Evolutionary conservation across 2,888 invertebrate species (phyloP).

Genomic region (Idaea dimidiata): DNA sequence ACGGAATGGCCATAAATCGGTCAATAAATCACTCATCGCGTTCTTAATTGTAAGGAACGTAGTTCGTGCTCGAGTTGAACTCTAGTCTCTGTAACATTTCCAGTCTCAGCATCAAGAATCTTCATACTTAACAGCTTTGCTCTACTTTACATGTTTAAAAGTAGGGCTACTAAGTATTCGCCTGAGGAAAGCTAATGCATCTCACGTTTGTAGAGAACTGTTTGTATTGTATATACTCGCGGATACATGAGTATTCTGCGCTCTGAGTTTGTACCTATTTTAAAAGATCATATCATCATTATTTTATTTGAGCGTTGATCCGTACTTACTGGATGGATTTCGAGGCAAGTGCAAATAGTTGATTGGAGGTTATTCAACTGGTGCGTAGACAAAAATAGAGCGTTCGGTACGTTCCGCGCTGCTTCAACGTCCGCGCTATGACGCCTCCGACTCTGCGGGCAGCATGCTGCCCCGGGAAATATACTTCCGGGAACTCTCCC

Average conservation of each 20-base stretch:
- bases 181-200: background rate
- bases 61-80: constrained; percentile 41
- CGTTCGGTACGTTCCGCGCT: constrained; percentile 59
- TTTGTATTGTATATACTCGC: background rate
- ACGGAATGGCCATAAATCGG: background rate
- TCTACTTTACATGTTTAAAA: constrained; percentile 17
- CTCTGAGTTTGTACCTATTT: constrained; percentile 4
- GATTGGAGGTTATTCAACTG: constrained; percentile 81
- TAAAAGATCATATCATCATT: constrained; percentile 37
- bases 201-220: background rate
- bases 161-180: constrained; percentile 5
- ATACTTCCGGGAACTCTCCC: background rate
- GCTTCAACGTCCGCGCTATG: constrained; percentile 43
- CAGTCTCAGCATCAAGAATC: constrained; percentile 10
- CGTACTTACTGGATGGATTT: constrained; percentile 46
- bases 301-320: constrained; percentile 37
- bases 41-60: constrained; percentile 3
- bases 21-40: background rate
- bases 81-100: constrained; percentile 24
- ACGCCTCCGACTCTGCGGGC: constrained; percentile 33
- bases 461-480: constrained; percentile 37
- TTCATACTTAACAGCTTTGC: constrained; percentile 9
- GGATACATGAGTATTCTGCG: background rate
- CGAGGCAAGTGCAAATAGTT: constrained; percentile 77
- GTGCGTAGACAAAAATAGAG: constrained; percentile 73